phyloP scores from a whole-genome alignment of 2,888 invertebrate genomes.

The Eilema sororculum region DNA sequence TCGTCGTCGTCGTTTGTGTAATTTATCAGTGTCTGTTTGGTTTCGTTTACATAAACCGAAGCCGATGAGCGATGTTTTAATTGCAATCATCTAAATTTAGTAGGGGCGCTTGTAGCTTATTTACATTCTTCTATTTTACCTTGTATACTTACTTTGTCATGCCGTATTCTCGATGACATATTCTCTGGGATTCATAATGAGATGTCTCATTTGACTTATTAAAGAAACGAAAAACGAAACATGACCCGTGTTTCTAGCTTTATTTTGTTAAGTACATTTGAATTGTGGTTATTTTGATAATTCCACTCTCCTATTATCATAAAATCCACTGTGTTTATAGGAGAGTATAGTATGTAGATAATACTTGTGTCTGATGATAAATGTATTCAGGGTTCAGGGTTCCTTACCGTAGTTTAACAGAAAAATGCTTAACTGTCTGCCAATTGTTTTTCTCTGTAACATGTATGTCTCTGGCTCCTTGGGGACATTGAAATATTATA shows the following conservation, averaged over 20 bases:
- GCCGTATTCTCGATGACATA: too few relatives aligned
- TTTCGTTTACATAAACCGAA: slow-evolving; percentile 56
- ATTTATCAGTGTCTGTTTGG: slow-evolving; percentile 58
- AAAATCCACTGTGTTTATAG: too few relatives aligned
- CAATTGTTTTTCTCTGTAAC: too few relatives aligned
- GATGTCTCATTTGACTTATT: not conserved
- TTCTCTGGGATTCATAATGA: not conserved
- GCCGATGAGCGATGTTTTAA: slow-evolving; percentile 44
- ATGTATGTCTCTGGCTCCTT: too few relatives aligned
- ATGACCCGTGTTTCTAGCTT: not conserved
- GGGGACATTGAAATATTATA: too few relatives aligned
- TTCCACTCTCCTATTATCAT: too few relatives aligned
- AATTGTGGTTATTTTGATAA: not conserved
- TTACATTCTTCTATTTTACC: slow-evolving; percentile 5
- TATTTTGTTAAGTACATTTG: not conserved
- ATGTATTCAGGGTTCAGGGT: too few relatives aligned
- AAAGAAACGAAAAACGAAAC: not conserved
- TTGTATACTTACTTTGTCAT: not conserved
- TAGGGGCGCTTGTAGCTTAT: slow-evolving; percentile 13
- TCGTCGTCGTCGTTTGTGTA: slow-evolving; percentile 42
- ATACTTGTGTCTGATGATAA: too few relatives aligned
- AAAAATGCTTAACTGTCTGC: too few relatives aligned
- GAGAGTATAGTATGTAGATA: too few relatives aligned
- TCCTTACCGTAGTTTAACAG: too few relatives aligned
- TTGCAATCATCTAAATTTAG: slow-evolving; percentile 47